Percentiles rank a stretch among this genome's conserved stretches.
phyloP scores from a whole-genome alignment of 2,888 invertebrate genomes.

The Cremastobaeus sp. region DNA sequence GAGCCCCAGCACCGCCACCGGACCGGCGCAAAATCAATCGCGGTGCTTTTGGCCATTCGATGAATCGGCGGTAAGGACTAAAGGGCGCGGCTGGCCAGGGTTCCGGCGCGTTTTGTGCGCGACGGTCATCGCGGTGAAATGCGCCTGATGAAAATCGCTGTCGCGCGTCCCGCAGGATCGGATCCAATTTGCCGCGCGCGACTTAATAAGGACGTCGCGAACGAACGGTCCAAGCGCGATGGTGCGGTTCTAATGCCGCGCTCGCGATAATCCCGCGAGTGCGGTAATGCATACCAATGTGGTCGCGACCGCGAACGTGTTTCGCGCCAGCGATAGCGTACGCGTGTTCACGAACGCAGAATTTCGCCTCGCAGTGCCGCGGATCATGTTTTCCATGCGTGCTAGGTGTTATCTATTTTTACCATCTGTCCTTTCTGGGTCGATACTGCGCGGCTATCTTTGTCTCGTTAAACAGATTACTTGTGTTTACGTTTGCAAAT shows the following conservation, averaged over 20 bases:
- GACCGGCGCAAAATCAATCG: slow-evolving; percentile 50
- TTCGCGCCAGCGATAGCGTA: no score
- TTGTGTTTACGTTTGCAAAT: slow-evolving; percentile 30
- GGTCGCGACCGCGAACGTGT: slow-evolving; percentile 66
- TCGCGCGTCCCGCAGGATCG: slow-evolving; percentile 51
- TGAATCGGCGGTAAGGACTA: no score
- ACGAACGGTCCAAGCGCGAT: slow-evolving; percentile 10
- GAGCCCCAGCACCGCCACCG: no score
- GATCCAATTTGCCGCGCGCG: slow-evolving; percentile 42
- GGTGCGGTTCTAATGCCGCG: slow-evolving; percentile 38
- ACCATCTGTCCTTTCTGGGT: slow-evolving; percentile 27
- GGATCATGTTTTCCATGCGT: slow-evolving; percentile 12
- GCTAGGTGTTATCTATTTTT: slow-evolving; percentile 28
- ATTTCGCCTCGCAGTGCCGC: neutral
- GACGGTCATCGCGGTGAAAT: no score
- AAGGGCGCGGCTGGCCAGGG: no score
- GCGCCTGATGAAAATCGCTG: no score
- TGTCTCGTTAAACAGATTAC: slow-evolving; percentile 21
- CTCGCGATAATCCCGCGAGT: slow-evolving; percentile 64
- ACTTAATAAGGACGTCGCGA: slow-evolving; percentile 31
- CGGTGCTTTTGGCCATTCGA: slow-evolving; percentile 36
- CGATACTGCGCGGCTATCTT: slow-evolving; percentile 34
- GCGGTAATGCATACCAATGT: slow-evolving; percentile 69
- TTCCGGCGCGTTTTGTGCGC: slow-evolving; percentile 15
- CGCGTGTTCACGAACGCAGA: slow-evolving; percentile 25